Evolutionary conservation across 2,113 vertebrate genomes (phyloP).

Genomic region (Carassius auratus): DNA sequence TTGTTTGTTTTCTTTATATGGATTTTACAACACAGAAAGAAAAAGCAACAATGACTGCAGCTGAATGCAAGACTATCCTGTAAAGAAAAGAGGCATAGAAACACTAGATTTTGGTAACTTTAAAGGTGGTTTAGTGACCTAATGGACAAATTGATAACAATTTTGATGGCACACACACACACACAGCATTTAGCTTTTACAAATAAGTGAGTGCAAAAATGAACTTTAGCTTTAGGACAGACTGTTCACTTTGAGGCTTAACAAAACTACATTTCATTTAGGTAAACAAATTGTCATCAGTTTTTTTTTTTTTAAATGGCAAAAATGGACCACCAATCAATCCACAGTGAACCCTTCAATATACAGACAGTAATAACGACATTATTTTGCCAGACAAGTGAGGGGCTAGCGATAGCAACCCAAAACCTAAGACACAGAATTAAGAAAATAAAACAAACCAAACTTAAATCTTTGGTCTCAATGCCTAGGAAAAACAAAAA

Average conservation of each 20-base stretch:
- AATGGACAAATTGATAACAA: not conserved
- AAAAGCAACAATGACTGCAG: slow-evolving; percentile 2
- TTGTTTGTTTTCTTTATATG: slow-evolving; percentile 14
- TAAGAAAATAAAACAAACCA: slow-evolving; percentile 43
- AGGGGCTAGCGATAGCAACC: slow-evolving; percentile 21
- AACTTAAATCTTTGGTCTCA: slow-evolving; percentile 80
- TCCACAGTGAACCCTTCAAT: slow-evolving; percentile 34
- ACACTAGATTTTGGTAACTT: slow-evolving; percentile 34
- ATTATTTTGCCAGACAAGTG: slow-evolving; percentile 25
- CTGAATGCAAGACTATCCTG: slow-evolving; percentile 23
- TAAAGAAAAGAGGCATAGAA: slow-evolving; percentile 38
- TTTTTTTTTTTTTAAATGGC: not conserved
- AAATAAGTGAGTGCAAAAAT: slow-evolving; percentile 30
- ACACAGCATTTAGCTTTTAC: slow-evolving; percentile 31
- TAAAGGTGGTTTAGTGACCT: slow-evolving; percentile 21
- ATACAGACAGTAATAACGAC: slow-evolving; percentile 4
- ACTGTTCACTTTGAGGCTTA: slow-evolving; percentile 13
- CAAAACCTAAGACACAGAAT: slow-evolving; percentile 43
- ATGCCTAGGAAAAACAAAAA: slow-evolving; percentile 57
- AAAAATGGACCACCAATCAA: not conserved
- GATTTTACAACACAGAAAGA: slow-evolving; percentile 38
- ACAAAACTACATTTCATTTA: slow-evolving; percentile 32
- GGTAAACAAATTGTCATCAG: slow-evolving; percentile 15
- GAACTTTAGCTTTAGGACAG: not conserved
- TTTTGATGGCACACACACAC: slow-evolving; percentile 4